These are phyloP conservation scores for Pocota personata DNA, from an alignment of 2,888 invertebrate species.

Conservation along the genomic window DNA sequence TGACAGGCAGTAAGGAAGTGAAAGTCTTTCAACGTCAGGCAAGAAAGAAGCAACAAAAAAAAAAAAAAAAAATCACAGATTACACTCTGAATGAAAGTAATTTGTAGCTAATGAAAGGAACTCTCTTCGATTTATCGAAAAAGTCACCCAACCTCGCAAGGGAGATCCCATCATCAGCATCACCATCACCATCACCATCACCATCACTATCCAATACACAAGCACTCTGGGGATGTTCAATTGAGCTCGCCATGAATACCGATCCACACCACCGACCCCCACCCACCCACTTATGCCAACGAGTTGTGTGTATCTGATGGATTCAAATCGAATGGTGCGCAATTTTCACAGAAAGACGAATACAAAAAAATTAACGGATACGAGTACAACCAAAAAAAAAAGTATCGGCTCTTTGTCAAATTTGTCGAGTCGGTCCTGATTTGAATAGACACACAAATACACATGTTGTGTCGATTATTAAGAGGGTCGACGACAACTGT, in stretches of 20 bases:
- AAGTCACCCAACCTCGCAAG: constrained; percentile 38
- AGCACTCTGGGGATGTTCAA: constrained; percentile 27
- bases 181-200: background rate
- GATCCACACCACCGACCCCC: background rate
- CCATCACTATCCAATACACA: background rate
- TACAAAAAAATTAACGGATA: constrained; percentile 9
- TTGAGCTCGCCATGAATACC: constrained; percentile 19
- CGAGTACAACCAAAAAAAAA: constrained; percentile 9
- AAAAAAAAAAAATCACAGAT: constrained; percentile 59
- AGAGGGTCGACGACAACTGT: constrained; percentile 25
- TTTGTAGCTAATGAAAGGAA: constrained; percentile 69
- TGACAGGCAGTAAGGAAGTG: constrained; percentile 46
- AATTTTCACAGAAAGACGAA: constrained; percentile 36
- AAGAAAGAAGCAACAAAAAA: constrained; percentile 4
- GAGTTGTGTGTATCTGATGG: constrained; percentile 57
- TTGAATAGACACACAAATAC: constrained; percentile 26
- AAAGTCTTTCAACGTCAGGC: constrained; percentile 46
- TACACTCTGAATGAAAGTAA: constrained; percentile 66
- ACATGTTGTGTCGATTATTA: background rate
- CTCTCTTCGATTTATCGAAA: constrained; percentile 66
- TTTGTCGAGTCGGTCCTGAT: constrained; percentile 44
- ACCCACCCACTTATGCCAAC: constrained; percentile 32
- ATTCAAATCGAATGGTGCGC: constrained; percentile 59
- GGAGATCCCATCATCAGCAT: background rate
- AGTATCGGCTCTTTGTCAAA: constrained; percentile 48